Evolutionary conservation across 2,113 vertebrate species (phyloP), one percentile per base, ranked within the genome.

Genomic region (Seriola dumerili): DNA sequence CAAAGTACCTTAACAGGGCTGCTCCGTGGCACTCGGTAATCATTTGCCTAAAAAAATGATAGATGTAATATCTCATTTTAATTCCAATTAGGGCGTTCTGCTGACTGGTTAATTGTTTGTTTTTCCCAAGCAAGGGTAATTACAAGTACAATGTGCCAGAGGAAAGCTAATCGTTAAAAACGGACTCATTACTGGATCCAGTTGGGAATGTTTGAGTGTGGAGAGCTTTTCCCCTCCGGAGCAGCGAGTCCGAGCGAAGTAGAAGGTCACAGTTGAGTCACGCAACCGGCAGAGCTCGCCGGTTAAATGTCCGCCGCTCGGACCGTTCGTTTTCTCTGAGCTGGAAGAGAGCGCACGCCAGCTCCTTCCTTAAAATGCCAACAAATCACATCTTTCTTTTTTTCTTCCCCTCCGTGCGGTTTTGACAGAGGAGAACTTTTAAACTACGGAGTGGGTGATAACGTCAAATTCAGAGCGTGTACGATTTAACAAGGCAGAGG

Each of bases 21-120:
- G 78, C 81, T 83, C 80, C 25, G 12, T 86, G 81, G 76, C 85
- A 76, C 89, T 88, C 55, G 32, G 72, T 93, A 88, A 91, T 94
- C 87, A 88, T 93, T 93, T 85, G 65, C 87, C 85, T 84, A 55
- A 90, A 87, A 76, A 92, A 86, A 92, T 92, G 85, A 93, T 93
- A 88, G 89, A 92, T 90, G 83, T 89, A 93, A 92, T 90, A 85
- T 92, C 87, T 92, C 64, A 84, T 93, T 95, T 93, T 91, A 92
- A 93, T 94, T 87, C 92, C 89, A 94, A 94, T 94, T 91, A 93
- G 85, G 46, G 80, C 72, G 84, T 94, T 93, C 87, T 91, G 91
- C 91, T 94, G 91, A 92, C 91, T 93, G 84, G 89, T 92, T 95
- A 95, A 94, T 94, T 95, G 94, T 95, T 95, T 95, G 88, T 94